These are phyloP conservation scores for Drosophila peninsularis DNA, from an alignment of 2,888 invertebrate species.

Conservation along the genomic window DNA sequence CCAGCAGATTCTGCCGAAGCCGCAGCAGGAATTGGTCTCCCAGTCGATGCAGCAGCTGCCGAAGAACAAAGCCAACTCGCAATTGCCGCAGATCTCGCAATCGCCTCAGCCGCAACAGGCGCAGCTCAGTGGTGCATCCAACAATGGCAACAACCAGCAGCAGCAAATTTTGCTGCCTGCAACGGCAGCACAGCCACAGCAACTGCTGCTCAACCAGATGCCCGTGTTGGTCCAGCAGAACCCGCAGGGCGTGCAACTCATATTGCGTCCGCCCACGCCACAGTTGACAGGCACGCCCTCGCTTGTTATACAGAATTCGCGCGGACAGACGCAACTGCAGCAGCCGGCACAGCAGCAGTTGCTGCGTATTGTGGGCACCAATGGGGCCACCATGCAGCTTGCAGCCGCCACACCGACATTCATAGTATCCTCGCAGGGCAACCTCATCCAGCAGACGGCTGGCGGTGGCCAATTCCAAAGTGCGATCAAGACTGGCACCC, in stretches of 20 bases:
- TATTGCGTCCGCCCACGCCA: slow-evolving; percentile 88
- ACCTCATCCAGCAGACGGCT: slow-evolving; percentile 84
- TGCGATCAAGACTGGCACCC: slow-evolving; percentile 83
- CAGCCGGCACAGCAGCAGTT: slow-evolving; percentile 85
- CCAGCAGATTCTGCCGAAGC: slow-evolving; percentile 88
- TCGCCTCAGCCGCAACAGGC: slow-evolving; percentile 81
- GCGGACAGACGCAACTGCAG: slow-evolving; percentile 83
- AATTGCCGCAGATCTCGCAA: slow-evolving; percentile 83
- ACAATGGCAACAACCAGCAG: slow-evolving; percentile 58
- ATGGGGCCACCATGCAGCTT: slow-evolving; percentile 87
- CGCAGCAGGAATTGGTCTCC: slow-evolving; percentile 80
- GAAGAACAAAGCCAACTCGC: slow-evolving; percentile 51
- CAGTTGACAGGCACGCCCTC: slow-evolving; percentile 85
- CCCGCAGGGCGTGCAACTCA: slow-evolving; percentile 89
- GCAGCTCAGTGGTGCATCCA: slow-evolving; percentile 53
- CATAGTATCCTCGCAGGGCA: slow-evolving; percentile 85
- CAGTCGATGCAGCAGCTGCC: slow-evolving; percentile 59
- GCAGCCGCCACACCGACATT: slow-evolving; percentile 86
- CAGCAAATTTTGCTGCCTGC: slow-evolving; percentile 84
- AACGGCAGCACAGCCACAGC: slow-evolving; percentile 79
- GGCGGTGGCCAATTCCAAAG: slow-evolving; percentile 83
- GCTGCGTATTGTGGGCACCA: slow-evolving; percentile 87
- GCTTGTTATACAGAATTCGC: slow-evolving; percentile 84
- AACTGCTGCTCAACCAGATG: slow-evolving; percentile 84
- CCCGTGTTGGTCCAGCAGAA: slow-evolving; percentile 88